Evolutionary conservation across 2,797 vertebrate genomes (phyloP).

Genomic region (Melanotaenia nigrans): DNA sequence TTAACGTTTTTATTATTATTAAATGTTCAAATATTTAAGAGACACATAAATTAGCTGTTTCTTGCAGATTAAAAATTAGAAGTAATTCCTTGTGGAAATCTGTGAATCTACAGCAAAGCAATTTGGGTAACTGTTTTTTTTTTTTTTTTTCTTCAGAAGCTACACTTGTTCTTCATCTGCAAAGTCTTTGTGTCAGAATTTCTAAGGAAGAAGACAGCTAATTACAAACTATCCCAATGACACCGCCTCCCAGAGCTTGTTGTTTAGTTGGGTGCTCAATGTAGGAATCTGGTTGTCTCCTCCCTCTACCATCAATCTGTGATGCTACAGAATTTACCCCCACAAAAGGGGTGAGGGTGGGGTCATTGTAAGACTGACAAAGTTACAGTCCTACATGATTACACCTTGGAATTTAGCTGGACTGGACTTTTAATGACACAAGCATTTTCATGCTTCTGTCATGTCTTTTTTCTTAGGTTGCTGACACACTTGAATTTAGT

Average conservation of each 20-base stretch:
- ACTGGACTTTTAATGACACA: not conserved
- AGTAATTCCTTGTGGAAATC: not conserved
- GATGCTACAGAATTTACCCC: conserved; percentile 5
- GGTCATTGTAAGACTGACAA: not conserved
- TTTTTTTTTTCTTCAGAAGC: conserved; percentile 9
- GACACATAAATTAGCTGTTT: not conserved
- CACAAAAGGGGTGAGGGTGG: not conserved
- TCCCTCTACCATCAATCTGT: conserved; percentile 53
- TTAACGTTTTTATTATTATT: not conserved
- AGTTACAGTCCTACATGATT: not conserved
- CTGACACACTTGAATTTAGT: not conserved
- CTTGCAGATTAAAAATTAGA: conserved; percentile 1
- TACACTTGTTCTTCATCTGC: conserved; percentile 25
- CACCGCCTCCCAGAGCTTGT: conserved; percentile 54
- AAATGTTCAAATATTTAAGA: conserved; percentile 7
- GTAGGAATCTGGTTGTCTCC: conserved; percentile 57
- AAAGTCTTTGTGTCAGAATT: conserved; percentile 37
- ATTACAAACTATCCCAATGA: conserved; percentile 77
- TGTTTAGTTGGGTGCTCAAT: conserved; percentile 38
- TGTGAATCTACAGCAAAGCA: conserved; percentile 3
- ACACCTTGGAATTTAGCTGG: not conserved
- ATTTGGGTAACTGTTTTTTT: not conserved
- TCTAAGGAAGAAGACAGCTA: conserved; percentile 68
- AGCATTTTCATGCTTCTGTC: not conserved
- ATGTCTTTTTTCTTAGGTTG: not conserved